A percentile compares a stretch with the other conserved stretches of the same genome.
These are phyloP conservation scores for Palythoa grandis DNA, from an alignment of 92 coral and sea anemone species.

Conservation along the genomic window DNA sequence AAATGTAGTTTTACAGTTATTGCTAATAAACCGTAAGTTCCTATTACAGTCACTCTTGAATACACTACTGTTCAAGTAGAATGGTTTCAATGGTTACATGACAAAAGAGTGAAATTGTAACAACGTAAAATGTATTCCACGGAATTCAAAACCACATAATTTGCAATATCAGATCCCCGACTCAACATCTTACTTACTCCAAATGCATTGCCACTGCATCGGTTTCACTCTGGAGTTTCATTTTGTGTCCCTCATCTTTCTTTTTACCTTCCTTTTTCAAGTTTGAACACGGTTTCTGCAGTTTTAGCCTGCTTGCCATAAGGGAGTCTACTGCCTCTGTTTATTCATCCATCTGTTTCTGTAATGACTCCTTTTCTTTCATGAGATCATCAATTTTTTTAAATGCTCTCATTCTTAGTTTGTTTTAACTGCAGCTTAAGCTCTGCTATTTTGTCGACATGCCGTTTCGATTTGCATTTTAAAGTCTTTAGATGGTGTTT, in stretches of 20 bases:
- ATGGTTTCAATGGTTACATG: too few relatives aligned
- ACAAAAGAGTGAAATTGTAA: too few relatives aligned
- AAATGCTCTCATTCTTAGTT: neutral
- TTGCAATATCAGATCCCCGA: too few relatives aligned
- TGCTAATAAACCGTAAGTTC: too few relatives aligned
- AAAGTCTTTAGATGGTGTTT: constrained; percentile 2
- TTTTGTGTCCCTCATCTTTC: constrained; percentile 24
- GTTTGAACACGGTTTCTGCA: constrained; percentile 17
- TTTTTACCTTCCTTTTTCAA: constrained; percentile 12
- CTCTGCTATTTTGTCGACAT: constrained; percentile 20
- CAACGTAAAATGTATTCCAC: too few relatives aligned
- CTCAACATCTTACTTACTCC: too few relatives aligned
- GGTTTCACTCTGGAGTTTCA: constrained; percentile 15
- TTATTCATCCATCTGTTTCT: neutral
- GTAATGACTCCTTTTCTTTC: constrained; percentile 19
- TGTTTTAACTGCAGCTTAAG: neutral
- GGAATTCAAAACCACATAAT: too few relatives aligned
- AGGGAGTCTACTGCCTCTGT: constrained; percentile 17
- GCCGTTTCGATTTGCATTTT: neutral
- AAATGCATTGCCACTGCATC: constrained; percentile 15
- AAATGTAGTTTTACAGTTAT: too few relatives aligned
- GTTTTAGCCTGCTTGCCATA: constrained; percentile 18
- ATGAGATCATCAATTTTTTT: constrained; percentile 1
- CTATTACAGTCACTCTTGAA: too few relatives aligned
- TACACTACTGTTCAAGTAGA: too few relatives aligned